Base-by-base conservation (phyloP, 1,140 invertebrate species). In the Pararge aegeria region DNA sequence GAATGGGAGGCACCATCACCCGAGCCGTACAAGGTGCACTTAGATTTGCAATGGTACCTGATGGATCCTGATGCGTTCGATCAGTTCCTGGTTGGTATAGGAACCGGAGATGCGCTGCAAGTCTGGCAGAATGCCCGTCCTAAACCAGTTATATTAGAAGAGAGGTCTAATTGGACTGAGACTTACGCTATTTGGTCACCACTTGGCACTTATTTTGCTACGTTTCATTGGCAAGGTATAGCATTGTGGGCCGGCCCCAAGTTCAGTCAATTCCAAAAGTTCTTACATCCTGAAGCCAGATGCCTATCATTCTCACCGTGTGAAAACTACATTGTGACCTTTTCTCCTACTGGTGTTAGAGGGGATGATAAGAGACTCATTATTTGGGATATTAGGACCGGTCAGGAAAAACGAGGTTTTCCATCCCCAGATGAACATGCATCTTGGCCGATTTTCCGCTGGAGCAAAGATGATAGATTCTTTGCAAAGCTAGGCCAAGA, bases 261-360 rank as follows among this genome's bases (percentile, higher is more conserved):
- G 64, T 99, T 99, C 90, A 93, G 93, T 6, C 96, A 98, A 83
- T 95, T 99, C 62, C 95, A 96, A 78, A 95, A 95, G 75, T 99
- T 99, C 83, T 93, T 93, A 56, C 98, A 99, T 82, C 91, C 93
- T 1, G 95, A 95, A 70, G 98, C 98, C 0, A 96, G 98, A 71
- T 97, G 97, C 64, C 97, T 99, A 56, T 98, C 99, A 69, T 99
- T 99, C 84, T 99, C 98, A 38, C 98, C 98, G 0, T 96, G 96
- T 90, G 99, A 99, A 92, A 97, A 97, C 90, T 99, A 98, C 85
- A 84, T 99, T 38, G 97, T 99, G 0, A 98, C 97, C 0, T 99
- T 97, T 83, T 96, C 96, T 62, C 94, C 96, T 5, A 89, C 94
- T 65, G 90, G 93, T 48, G 93, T 97, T 76, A 90, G 91, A 65